Conservation (phyloP, 2,888 invertebrate genomes). For the Lissonota sp. region DNA sequence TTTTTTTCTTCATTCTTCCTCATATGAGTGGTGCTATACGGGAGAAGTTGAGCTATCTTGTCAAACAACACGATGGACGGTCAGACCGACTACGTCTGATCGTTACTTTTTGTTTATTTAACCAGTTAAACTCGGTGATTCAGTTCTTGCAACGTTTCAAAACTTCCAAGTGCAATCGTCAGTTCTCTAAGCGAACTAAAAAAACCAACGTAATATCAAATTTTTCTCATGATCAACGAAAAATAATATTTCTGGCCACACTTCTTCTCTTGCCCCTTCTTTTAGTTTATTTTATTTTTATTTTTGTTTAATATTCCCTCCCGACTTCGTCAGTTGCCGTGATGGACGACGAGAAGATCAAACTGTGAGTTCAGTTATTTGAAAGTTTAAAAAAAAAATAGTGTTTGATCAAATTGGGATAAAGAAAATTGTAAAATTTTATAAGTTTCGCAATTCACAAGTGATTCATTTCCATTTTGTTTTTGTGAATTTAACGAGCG, state of each 20-base stretch:
- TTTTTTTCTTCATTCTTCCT: constrained; percentile 63
- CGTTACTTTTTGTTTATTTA: constrained; percentile 75
- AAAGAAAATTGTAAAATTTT: not conserved
- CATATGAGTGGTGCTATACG: constrained; percentile 8
- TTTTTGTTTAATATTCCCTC: not conserved
- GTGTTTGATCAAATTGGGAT: too few relatives aligned
- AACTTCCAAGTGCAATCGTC: constrained; percentile 49
- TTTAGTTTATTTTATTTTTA: constrained; percentile 7
- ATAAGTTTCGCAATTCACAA: not conserved
- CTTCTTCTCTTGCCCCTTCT: not conserved
- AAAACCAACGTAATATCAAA: constrained; percentile 47
- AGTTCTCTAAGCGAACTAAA: constrained; percentile 48
- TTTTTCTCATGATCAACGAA: constrained; percentile 51
- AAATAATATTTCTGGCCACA: constrained; percentile 7
- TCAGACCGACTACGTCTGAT: constrained; percentile 70
- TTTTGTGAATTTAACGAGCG: too few relatives aligned
- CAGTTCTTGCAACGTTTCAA: constrained; percentile 66
- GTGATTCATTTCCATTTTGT: too few relatives aligned
- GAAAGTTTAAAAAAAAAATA: too few relatives aligned
- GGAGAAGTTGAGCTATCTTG: constrained; percentile 76
- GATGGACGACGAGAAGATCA: constrained; percentile 80
- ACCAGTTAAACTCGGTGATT: constrained; percentile 72
- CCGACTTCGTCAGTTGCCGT: constrained; percentile 34
- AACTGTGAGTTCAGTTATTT: constrained; percentile 76
- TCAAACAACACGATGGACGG: constrained; percentile 70